Evolutionary conservation across 2,113 vertebrate species (phyloP), one percentile per base, ranked within the genome.

Genomic region (Anguilla japonica): DNA sequence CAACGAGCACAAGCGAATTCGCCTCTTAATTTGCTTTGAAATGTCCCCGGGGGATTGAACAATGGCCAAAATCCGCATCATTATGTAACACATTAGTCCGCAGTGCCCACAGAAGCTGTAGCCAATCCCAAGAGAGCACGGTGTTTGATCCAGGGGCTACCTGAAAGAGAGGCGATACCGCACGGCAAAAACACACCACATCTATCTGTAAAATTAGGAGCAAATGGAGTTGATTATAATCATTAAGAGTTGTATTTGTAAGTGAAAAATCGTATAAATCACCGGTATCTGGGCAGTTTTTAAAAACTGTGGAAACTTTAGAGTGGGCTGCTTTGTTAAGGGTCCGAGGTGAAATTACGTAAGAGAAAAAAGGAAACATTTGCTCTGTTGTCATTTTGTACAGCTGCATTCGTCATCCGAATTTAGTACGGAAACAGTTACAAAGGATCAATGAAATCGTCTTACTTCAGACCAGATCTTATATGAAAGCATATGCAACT

Each of bases 41-140:
- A 83, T 82, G 53, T 85, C 91, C 93, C 90, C 84, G 56, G 85
- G 80, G 89, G 88, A 90, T 84, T 88, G 90, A 84, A 88, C 89
- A 88, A 91, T 89, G 85, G 86, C 83, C 81, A 90, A 91, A 86
- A 92, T 87, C 93, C 91, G 94, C 94, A 93, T 89, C 91, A 91
- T 93, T 90, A 57, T 91, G 91, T 89, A 92, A 87, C 71, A 84
- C 89, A 88, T 90, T 71, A 91, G 50, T 81, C 60, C 39, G 40
- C 87, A 87, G 71, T 83, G 87, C 82, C 57, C 85, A 9, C 60
- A 87, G 63, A 60, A 86, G 34, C 89, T 81, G 85, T 86, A 87
- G 84, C 80, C 83, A 85, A 80, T 89, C 87, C 88, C 87, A 63
- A 46, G 53, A 79, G 85, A 89, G 84, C 43, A 84, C 46, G 50